phyloP scores from a whole-genome alignment of 2,888 invertebrate species.

The Octodonta nipae region DNA sequence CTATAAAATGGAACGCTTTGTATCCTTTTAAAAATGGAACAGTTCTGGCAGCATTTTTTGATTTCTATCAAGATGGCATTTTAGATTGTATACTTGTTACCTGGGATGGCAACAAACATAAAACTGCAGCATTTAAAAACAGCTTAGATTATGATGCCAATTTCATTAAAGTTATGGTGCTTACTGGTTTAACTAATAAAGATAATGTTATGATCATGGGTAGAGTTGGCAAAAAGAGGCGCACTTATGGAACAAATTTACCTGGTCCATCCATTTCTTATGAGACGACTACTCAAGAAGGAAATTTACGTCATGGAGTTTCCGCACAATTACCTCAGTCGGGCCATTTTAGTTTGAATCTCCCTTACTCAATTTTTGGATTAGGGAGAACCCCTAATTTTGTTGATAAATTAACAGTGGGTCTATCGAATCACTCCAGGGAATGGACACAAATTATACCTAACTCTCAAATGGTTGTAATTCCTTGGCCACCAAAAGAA shows the following conservation, averaged over 20 bases:
- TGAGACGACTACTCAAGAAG: conserved; percentile 73
- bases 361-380: conserved; percentile 92
- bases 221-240: conserved; percentile 58
- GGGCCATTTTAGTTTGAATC: conserved; percentile 80
- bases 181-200: conserved; percentile 67
- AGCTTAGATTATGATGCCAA: conserved; percentile 86
- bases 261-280: conserved; percentile 54
- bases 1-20: conserved; percentile 63
- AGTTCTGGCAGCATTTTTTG: conserved; percentile 81
- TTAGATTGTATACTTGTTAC: conserved; percentile 66
- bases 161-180: conserved; percentile 88
- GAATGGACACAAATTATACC: conserved; percentile 90
- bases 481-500: conserved; percentile 68
- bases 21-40: conserved; percentile 53
- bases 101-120: conserved; percentile 37
- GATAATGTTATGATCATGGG: conserved; percentile 58
- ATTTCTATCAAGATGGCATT: conserved; percentile 89
- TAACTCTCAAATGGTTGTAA: conserved; percentile 92
- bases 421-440: conserved; percentile 54
- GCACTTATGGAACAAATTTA: conserved; percentile 79
- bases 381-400: conserved; percentile 97
- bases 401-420: conserved; percentile 77
- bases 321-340: conserved; percentile 85
- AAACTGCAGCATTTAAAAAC: conserved; percentile 70
- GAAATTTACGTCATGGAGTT: conserved; percentile 61